A percentile compares a stretch with the other conserved stretches of the same genome.
Conservation (phyloP, 1,140 invertebrate genomes). For the Cheumatopsyche charites region DNA sequence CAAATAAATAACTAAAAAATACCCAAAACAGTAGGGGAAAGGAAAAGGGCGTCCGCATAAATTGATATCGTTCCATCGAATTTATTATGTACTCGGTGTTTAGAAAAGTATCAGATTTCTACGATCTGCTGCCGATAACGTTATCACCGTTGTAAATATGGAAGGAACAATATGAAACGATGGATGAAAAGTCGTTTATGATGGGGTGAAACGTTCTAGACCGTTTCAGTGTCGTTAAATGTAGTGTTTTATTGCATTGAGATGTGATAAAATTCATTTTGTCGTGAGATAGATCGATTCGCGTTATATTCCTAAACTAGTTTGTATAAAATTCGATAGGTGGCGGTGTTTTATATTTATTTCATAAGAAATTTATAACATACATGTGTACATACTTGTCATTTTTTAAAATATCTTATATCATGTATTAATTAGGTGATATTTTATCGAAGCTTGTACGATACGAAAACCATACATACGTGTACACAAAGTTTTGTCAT, state of each 20-base stretch:
- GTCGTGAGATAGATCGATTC: constrained; percentile 6
- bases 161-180: constrained; percentile 11
- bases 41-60: not conserved
- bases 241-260: no score
- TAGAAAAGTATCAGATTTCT: constrained; percentile 1
- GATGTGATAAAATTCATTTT: not conserved
- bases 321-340: not conserved
- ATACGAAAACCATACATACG: no score
- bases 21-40: not conserved
- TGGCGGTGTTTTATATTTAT: constrained; percentile 7
- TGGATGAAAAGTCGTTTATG: not conserved
- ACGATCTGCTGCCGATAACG: not conserved
- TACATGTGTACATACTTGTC: no score
- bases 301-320: not conserved
- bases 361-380: not conserved
- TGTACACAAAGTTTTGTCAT: no score
- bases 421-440: no score
- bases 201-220: not conserved
- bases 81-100: constrained; percentile 6
- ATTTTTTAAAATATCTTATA: no score
- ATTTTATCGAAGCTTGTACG: no score
- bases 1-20: no score
- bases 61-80: constrained; percentile 23
- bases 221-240: not conserved
- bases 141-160: constrained; percentile 20